These are phyloP conservation scores for Helarctos malayanus DNA, from an alignment of 2,797 vertebrate genomes.

Conservation along the genomic window DNA sequence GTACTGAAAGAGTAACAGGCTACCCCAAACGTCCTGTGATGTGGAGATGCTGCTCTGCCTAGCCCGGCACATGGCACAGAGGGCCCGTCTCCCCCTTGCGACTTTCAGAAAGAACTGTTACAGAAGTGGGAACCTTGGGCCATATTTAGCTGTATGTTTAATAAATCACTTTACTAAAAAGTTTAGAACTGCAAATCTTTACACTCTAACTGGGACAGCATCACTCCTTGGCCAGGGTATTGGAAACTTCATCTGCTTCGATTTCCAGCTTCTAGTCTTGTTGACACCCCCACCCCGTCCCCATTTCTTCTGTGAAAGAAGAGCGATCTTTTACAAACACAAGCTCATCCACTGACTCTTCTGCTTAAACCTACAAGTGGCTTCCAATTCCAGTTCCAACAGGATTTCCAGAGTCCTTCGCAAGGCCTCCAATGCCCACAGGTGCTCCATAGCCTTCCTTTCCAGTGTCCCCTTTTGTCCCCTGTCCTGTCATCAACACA, in stretches of 20 bases:
- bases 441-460: background rate
- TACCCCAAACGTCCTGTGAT: background rate
- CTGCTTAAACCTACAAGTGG: background rate
- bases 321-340: background rate
- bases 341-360: background rate
- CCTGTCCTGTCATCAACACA: background rate
- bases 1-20: no score
- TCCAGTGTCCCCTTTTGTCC: background rate
- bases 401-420: no score
- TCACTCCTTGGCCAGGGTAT: background rate
- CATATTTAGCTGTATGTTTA: background rate
- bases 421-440: rapidly evolving
- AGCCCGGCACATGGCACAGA: background rate
- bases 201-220: background rate
- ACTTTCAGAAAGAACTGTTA: background rate
- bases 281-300: no score
- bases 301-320: background rate
- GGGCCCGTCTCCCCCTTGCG: background rate
- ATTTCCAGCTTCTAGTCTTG: background rate
- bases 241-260: no score
- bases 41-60: background rate
- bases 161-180: background rate
- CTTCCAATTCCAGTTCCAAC: background rate
- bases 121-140: background rate
- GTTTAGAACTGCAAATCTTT: background rate